Evolutionary conservation across 2,888 invertebrate genomes (phyloP), one percentile per base, ranked within the genome.

Genomic region (Caprella mutica): DNA sequence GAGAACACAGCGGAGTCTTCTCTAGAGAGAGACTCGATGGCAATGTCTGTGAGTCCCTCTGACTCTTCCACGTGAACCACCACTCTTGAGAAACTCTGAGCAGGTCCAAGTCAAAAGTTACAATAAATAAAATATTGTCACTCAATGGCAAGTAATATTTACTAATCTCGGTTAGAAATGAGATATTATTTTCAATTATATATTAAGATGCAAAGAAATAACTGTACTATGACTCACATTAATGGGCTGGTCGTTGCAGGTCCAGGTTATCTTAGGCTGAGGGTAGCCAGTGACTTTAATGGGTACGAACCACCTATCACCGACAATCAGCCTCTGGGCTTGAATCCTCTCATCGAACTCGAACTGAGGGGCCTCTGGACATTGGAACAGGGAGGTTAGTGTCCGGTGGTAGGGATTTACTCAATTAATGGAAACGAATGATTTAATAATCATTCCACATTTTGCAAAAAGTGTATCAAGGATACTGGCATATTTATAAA

Each of bases 241-340:
- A 61, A 91, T 79, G 51, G 68, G 70, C 70, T 85, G 82, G 58
- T 84, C 83, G 71, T 91, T 81, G 73, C 84, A 85, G 67, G 80
- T 81, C 91, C 91, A 92, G 1, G 79, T 79, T 21, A 74, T 80
- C 64, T 80, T 82, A 2, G 90, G 90, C 63, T 79, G 77, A 40
- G 91, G 90, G 71, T 85, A 85, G 42, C 89, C 90, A 30, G 85
- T 83, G 56, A 91, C 60, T 48, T 55, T 48, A 21, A 60, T 56
- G 23, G 70, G 69, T 24, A 75, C 67, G 48, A 71, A 69, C 67
- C 75, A 69, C 55, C 69, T 69, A 14, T 70, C 65, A 19, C 70
- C 72, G 14, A 70, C 80, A 67, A 79, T 78, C 39, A 82, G 74
- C 68, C 81, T 82, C 70, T 85, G 84, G 48, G 77, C 76, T 35